A percentile compares a stretch with the other conserved stretches of the same genome.
Conservation (phyloP, 2,113 vertebrate genomes). For the Cranoglanis bouderius region DNA sequence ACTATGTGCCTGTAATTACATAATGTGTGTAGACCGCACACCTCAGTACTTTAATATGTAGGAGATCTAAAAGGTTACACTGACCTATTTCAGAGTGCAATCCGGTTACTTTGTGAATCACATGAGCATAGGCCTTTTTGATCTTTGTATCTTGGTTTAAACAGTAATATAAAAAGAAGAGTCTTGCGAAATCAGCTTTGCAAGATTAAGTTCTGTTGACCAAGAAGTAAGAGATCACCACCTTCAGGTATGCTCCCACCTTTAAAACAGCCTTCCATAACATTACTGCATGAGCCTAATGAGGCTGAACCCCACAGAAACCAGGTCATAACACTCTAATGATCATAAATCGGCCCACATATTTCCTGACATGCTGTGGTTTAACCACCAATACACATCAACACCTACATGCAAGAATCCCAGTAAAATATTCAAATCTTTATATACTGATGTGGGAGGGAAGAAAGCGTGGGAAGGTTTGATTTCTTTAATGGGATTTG, state of each 20-base stretch:
- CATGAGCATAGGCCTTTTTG: background rate
- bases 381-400: constrained; percentile 33
- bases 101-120: background rate
- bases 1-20: background rate
- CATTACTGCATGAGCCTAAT: constrained; percentile 33
- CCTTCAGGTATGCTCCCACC: background rate
- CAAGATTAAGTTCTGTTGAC: background rate
- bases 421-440: constrained; percentile 35
- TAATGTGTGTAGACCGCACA: background rate
- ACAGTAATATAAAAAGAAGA: constrained; percentile 9
- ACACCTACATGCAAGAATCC: constrained; percentile 33
- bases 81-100: constrained; percentile 11
- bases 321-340: constrained; percentile 37
- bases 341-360: constrained; percentile 38
- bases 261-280: constrained; percentile 11
- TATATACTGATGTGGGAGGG: background rate
- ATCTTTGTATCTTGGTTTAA: constrained; percentile 18
- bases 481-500: constrained; percentile 42
- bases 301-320: constrained; percentile 46
- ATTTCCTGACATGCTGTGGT: constrained; percentile 30
- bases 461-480: constrained; percentile 20
- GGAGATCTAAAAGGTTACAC: constrained; percentile 7
- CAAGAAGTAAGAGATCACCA: background rate
- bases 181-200: background rate
- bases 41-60: background rate